Percentiles rank a stretch among this genome's conserved stretches.
Evolutionary conservation across 2,797 vertebrate genomes (phyloP).

Genomic region (Decapterus maruadsi): DNA sequence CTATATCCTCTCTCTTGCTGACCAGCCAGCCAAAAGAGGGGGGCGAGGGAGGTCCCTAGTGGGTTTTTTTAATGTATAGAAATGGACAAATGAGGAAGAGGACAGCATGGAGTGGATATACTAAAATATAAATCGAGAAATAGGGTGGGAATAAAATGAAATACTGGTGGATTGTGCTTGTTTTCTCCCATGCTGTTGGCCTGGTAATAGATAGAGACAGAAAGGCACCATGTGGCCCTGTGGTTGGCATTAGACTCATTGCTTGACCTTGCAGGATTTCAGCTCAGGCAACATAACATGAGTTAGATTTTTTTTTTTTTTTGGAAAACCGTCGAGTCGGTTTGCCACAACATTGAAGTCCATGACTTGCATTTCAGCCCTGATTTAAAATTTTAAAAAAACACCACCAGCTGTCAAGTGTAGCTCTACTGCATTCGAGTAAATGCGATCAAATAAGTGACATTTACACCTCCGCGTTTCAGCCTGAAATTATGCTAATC

Average conservation of each 20-base stretch:
- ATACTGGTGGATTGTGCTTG: slow-evolving; percentile 20
- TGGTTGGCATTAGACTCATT: slow-evolving; percentile 61
- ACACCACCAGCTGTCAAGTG: not conserved
- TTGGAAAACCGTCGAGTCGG: slow-evolving; percentile 38
- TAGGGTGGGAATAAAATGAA: slow-evolving; percentile 11
- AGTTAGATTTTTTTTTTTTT: slow-evolving; percentile 39
- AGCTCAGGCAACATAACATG: slow-evolving; percentile 56
- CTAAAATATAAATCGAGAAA: slow-evolving; percentile 32
- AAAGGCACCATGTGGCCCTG: slow-evolving; percentile 59
- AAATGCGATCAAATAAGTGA: slow-evolving; percentile 31
- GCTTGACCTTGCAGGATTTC: slow-evolving; percentile 74
- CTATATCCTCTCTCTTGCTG: slow-evolving; percentile 26
- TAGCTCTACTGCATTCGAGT: slow-evolving; percentile 27
- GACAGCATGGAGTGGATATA: not conserved
- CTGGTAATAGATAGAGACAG: slow-evolving; percentile 41
- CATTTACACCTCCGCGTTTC: slow-evolving; percentile 16
- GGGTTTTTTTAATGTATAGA: slow-evolving; percentile 32
- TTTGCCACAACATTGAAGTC: slow-evolving; percentile 29
- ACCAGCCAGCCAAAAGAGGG: slow-evolving; percentile 22
- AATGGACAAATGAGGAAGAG: slow-evolving; percentile 26
- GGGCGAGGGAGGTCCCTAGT: slow-evolving; percentile 36
- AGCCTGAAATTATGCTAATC: slow-evolving; percentile 57
- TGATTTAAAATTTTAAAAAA: not conserved
- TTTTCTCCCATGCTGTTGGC: slow-evolving; percentile 4
- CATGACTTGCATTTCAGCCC: slow-evolving; percentile 28